Evolutionary conservation across 2,113 vertebrate genomes (phyloP).

Genomic region (Ictalurus punctatus): DNA sequence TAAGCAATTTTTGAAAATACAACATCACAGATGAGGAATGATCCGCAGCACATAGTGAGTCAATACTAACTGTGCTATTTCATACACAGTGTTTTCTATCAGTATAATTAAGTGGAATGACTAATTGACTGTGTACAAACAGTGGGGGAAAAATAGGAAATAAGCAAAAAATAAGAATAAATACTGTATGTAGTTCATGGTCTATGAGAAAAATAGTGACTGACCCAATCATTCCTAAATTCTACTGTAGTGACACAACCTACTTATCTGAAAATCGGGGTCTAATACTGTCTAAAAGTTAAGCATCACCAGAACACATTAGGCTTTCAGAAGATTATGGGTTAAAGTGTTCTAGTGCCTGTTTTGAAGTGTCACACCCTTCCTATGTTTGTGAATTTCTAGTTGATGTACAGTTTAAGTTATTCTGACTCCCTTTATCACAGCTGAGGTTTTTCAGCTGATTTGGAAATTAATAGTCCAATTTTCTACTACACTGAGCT

Average conservation of each 20-base stretch:
- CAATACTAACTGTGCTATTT: neutral
- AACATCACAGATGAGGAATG: neutral
- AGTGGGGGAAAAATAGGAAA: neutral
- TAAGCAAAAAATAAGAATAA: neutral
- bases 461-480: neutral
- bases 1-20: neutral
- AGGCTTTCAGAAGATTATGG: neutral
- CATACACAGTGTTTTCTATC: neutral
- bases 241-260: neutral
- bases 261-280: neutral
- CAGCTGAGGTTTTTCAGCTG: neutral
- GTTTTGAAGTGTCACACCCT: neutral
- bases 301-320: neutral
- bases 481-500: neutral
- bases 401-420: neutral
- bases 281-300: neutral
- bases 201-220: neutral
- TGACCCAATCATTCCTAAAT: neutral
- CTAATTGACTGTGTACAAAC: neutral
- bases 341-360: neutral
- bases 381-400: neutral
- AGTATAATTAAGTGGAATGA: no score
- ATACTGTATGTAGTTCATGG: neutral
- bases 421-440: neutral
- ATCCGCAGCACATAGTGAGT: neutral